Evolutionary conservation across 2,797 vertebrate genomes (phyloP).

Genomic region (Falco naumanni): DNA sequence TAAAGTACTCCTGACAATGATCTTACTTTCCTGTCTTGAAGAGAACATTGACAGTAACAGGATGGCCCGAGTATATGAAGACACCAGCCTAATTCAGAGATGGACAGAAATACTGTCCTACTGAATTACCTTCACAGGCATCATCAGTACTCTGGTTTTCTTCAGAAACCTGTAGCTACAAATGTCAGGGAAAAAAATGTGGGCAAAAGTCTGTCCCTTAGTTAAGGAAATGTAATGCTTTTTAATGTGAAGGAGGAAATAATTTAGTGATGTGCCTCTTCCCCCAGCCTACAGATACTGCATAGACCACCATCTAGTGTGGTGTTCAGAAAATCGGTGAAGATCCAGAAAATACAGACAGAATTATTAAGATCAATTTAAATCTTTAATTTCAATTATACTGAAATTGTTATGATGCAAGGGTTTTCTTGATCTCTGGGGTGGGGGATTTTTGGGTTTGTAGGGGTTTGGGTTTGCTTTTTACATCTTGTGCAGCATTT

Average conservation of each 20-base stretch:
- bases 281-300: neutral
- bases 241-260: neutral
- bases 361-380: neutral
- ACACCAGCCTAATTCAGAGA: neutral
- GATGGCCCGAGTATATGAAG: neutral
- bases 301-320: neutral
- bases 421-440: neutral
- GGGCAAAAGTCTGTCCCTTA: neutral
- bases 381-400: neutral
- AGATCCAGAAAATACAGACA: neutral
- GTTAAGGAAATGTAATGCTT: neutral
- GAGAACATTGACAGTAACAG: neutral
- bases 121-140: neutral
- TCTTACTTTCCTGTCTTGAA: neutral
- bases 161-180: neutral
- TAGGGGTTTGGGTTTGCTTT: neutral
- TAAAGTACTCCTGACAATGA: neutral
- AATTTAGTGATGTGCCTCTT: neutral
- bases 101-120: neutral
- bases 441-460: neutral
- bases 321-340: neutral
- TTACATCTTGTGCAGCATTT: neutral
- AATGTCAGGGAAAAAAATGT: neutral
- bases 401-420: neutral
- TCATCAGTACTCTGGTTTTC: neutral